Base-by-base conservation (phyloP, 2,888 invertebrate genomes). In the Eretmocerus hayati region DNA sequence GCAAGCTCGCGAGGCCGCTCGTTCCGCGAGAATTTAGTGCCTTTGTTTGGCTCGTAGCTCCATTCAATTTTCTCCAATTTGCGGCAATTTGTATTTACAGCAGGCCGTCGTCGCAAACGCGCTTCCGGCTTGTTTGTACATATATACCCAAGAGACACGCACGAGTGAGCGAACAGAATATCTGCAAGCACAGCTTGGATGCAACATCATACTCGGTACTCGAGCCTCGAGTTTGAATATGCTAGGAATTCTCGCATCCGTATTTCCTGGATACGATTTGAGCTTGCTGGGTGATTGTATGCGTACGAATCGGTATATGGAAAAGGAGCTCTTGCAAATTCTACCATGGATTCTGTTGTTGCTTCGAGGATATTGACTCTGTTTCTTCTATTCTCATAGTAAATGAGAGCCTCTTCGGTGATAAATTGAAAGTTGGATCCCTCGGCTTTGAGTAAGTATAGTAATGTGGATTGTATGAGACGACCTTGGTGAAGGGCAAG, bases 61-160 rank as follows among this genome's bases (percentile, higher is more conserved):
- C 65, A 67, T 69, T 68, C 67, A 67, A 69, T 68, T 68, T 68
- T 67, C 69, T 68, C 62, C 67, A 68, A 69, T 68, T 69, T 68
- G 63, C 56, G 64, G 65, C 66, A 66, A 69, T 67, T 69, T 67
- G 67, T 65, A 65, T 64, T 64, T 64, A 65, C 65, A 62, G 63
- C 61, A 61, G 61, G 57, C 13, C 18, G 36, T 18, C 26, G 8
- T 26, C 26, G 6, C 26, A 11, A 6, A 9, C 26, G 8, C 26
- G 6, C 26, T 26, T 11, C 1, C 26, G 26, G 8, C 26, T 11
- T 26, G 8, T 26, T 11, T 26, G 8, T 26, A 26, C 11, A 26
- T 11, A 26, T 11, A 26, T 11, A 26, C 26, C 6, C 26, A 26
- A n/a, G n/a, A n/a, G n/a, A n/a, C n/a, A n/a, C n/a, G n/a, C n/a